Percentiles rank a stretch among this genome's conserved stretches.
phyloP scores from a whole-genome alignment of 2,797 vertebrate species.

The Saxicola maurus region DNA sequence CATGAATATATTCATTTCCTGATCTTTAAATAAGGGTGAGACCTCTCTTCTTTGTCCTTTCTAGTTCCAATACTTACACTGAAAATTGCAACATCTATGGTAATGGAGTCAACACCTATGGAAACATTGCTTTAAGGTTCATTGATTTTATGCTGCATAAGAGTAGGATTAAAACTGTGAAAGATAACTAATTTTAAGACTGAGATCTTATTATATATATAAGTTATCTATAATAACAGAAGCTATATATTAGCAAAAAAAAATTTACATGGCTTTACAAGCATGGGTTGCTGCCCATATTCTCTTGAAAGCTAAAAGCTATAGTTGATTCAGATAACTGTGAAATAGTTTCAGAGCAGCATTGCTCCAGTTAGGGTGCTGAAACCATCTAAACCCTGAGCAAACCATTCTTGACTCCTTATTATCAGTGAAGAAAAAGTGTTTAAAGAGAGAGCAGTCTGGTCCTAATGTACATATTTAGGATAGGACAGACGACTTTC shows the following conservation, averaged over 20 bases:
- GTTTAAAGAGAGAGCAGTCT: background rate
- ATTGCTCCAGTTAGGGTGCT: background rate
- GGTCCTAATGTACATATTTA: background rate
- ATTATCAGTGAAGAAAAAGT: background rate
- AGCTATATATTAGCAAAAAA: background rate
- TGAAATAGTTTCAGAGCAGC: background rate
- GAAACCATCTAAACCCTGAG: background rate
- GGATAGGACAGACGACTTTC: background rate
- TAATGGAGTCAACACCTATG: background rate
- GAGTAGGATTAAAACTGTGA: background rate
- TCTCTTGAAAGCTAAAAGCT: background rate
- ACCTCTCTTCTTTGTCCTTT: background rate
- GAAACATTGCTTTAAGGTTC: background rate
- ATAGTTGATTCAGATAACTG: background rate
- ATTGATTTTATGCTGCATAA: background rate
- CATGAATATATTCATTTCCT: background rate
- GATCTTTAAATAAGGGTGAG: background rate
- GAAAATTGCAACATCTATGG: background rate
- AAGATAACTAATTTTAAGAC: background rate
- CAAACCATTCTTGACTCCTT: background rate
- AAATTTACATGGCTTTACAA: background rate
- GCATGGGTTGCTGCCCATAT: accelerated
- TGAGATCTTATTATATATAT: background rate
- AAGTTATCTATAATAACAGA: background rate
- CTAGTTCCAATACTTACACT: background rate